Conservation (phyloP, 2,888 invertebrate species). For the Ichneumoninae sp. region DNA sequence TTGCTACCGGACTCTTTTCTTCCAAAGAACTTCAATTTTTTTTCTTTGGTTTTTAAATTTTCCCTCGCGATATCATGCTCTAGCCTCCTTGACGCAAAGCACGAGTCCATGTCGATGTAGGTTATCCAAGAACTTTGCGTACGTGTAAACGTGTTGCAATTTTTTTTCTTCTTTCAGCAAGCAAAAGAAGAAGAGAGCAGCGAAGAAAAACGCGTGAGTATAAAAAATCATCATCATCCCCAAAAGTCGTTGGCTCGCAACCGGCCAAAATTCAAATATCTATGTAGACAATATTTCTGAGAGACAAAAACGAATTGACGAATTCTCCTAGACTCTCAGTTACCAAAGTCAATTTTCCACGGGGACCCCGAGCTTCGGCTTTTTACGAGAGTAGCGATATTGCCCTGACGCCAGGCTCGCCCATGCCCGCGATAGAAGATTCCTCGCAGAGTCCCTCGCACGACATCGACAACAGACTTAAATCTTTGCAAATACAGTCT, state of each 20-base stretch:
- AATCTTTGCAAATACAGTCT: slow-evolving; percentile 80
- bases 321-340: slow-evolving; percentile 73
- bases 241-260: not conserved
- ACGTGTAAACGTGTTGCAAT: slow-evolving; percentile 44
- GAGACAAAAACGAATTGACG: slow-evolving; percentile 44
- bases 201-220: slow-evolving; percentile 81
- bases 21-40: not conserved
- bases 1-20: not conserved
- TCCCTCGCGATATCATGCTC: not conserved
- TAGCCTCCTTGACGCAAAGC: slow-evolving; percentile 1
- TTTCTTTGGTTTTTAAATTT: not conserved
- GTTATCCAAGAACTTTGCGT: slow-evolving; percentile 10
- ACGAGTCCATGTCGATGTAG: not conserved
- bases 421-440: slow-evolving; percentile 77
- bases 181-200: slow-evolving; percentile 81
- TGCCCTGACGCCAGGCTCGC: slow-evolving; percentile 76
- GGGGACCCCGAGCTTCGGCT: slow-evolving; percentile 74
- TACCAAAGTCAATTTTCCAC: slow-evolving; percentile 75
- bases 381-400: slow-evolving; percentile 78
- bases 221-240: slow-evolving; percentile 59
- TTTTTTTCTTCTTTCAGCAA: slow-evolving; percentile 80
- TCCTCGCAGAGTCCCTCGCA: slow-evolving; percentile 78
- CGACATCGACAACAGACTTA: slow-evolving; percentile 80
- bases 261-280: not conserved
- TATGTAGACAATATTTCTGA: slow-evolving; percentile 14